Evolutionary conservation across 1,140 invertebrate species (phyloP), one percentile per base, ranked within the genome.

Genomic region (Atta cephalotes): DNA sequence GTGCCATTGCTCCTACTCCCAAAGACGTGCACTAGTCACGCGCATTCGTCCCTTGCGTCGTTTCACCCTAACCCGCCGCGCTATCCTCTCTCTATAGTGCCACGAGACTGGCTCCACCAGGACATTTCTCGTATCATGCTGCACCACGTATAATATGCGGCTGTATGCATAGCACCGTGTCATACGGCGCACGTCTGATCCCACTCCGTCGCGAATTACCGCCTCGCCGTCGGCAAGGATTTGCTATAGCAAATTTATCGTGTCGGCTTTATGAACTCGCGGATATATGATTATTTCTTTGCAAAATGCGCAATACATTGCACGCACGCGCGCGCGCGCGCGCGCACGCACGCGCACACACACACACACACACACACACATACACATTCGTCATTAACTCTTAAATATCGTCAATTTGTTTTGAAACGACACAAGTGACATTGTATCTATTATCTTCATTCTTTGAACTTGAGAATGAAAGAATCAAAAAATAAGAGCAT

Each of bases 111-210:
- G 45, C 49, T 74, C 87, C 60, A 28, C 39, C 76, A 70, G 31
- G 63, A 65, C 60, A 77, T 87, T 58, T 77, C 86, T 70, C 86
- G 70, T 85, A 87, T 77, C 70, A 65, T 35, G 53, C 70, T 16
- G 39, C 71, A 39, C 45, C 65, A 86, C 63, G 86, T 87, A 77
- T 86, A 79, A 85, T 79, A 79, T 66, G 72, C 60, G 18, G 82
- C 62, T 79, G 31, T 79, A 79, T 79, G 82, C 82, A 65, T 58
- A 31, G 82, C 74, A 49, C 31, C 49, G 74, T 66, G 60, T 85
- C 82, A 79, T 51, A 79, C 74, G 60, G 62, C n/a, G 68, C 82
- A 85, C 82, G 82, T 85, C 60, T 85, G 82, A 85, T 85, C 74
- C 82, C 49, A 78, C 82, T 85, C 82, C 49, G 63, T 35, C 31